A percentile compares a stretch with the other conserved stretches of the same genome.
Evolutionary conservation across 2,888 invertebrate species (phyloP).

Genomic region (Acanthoscelides obtectus): DNA sequence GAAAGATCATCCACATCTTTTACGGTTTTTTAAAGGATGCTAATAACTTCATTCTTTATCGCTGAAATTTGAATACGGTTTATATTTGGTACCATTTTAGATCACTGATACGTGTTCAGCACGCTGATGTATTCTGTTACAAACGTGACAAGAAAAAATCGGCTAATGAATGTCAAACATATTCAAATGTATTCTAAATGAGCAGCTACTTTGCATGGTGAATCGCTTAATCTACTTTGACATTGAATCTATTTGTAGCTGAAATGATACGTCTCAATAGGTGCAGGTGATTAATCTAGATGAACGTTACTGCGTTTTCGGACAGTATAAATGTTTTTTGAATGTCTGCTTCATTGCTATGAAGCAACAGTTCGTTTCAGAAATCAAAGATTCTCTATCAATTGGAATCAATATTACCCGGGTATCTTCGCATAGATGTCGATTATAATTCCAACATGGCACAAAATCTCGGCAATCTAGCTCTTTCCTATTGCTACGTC

Average conservation of each 20-base stretch:
- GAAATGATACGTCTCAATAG: background rate
- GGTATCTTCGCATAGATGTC: too few species aligned
- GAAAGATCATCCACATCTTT: background rate
- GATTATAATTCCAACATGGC: too few species aligned
- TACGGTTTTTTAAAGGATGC: background rate
- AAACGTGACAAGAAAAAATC: background rate
- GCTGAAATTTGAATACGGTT: background rate
- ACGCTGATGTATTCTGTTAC: background rate
- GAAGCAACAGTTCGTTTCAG: too few species aligned
- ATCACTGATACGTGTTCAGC: background rate
- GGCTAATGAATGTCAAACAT: background rate
- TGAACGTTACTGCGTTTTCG: too few species aligned
- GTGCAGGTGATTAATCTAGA: background rate
- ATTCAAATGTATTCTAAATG: background rate
- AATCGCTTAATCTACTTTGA: background rate
- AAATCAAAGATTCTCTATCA: too few species aligned
- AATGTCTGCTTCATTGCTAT: too few species aligned
- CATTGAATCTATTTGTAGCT: background rate
- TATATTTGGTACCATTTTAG: background rate
- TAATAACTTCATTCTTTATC: background rate
- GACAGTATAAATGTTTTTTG: too few species aligned
- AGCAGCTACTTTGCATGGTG: background rate
- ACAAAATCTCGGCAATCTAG: too few species aligned
- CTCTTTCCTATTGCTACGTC: too few species aligned
- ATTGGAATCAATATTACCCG: too few species aligned